Evolutionary conservation across 2,113 vertebrate genomes (phyloP), one percentile per base, ranked within the genome.

Genomic region (Pygoscelis antarcticus): DNA sequence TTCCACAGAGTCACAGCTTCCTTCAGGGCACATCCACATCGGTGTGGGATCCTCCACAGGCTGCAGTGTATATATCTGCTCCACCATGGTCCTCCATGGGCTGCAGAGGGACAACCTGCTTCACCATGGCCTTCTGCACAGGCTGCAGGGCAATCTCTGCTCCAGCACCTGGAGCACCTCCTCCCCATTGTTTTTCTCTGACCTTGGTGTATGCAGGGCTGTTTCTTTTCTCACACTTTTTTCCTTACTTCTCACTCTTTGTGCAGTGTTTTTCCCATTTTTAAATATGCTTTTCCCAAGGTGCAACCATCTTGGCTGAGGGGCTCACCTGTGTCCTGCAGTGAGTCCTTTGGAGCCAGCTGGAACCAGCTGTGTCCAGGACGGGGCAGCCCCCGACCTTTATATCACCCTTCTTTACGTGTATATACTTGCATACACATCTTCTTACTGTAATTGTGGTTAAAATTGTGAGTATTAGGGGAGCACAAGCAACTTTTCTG

Each of bases 371-470:
- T 22, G 13, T 32, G 20, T 44, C n/a, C 5, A 2, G 25, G 16
- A 81, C 2, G 0, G 4, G 36, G 2, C 21, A 68, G 18, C 1
- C 32, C 2, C 30, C 13, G 21, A 10, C 5, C 36, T 42, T 44
- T 26, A 61, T 46, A 38, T 15, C 34, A 62, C 12, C 3, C 6
- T 62, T 52, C 30, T 7, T 11, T 42, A 16, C 5, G 0, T 13
- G 17, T 29, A 25, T 29, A 40, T 21, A 34, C 44, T 40, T 64
- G 20, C 14, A n/a, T 13, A 36, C 14, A 47, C 5, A 17, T 34
- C 13, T 77, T 68, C 11, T 62, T 55, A 21, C 32, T 47, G 7
- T 26, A 62, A 47, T 3, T 42, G 10, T 23, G 58, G 27, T 23
- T 60, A 34, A 77, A 78, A 32, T 42, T 3, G 2, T 52, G 30